phyloP scores from a whole-genome alignment of 1,140 invertebrate genomes.

The Macrocentrus cingulum region DNA sequence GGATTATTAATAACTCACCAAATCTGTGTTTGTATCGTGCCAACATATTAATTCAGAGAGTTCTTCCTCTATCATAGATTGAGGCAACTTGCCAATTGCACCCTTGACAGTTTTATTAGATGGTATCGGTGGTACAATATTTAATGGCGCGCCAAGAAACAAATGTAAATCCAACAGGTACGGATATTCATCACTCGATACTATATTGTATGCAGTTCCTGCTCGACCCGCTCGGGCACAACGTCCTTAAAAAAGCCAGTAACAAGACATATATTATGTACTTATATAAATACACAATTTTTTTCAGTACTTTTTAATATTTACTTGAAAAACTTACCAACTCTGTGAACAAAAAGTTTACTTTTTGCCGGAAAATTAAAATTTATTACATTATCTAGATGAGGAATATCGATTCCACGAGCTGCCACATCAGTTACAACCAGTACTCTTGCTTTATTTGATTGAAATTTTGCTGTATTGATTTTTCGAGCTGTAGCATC shows the following conservation, averaged over 20 bases:
- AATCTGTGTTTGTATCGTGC: constrained; percentile 72
- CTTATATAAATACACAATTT: neutral
- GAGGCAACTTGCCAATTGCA: constrained; percentile 78
- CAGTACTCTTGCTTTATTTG: constrained; percentile 75
- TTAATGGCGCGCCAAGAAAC: constrained; percentile 82
- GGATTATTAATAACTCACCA: constrained; percentile 62
- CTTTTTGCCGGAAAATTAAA: constrained; percentile 95
- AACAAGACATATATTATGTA: too few species aligned
- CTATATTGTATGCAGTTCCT: constrained; percentile 87
- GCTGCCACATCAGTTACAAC: constrained; percentile 97
- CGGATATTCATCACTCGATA: constrained; percentile 87
- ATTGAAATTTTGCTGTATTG: constrained; percentile 89
- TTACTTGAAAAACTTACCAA: constrained; percentile 75
- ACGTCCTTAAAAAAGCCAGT: constrained; percentile 68
- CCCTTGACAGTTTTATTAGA: constrained; percentile 56
- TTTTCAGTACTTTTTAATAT: too few species aligned
- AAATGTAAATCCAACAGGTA: constrained; percentile 92
- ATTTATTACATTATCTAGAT: constrained; percentile 96
- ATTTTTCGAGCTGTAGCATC: constrained; percentile 96
- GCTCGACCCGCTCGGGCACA: constrained; percentile 92
- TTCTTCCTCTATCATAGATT: constrained; percentile 80
- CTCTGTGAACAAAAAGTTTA: constrained; percentile 97
- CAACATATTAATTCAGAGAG: constrained; percentile 75
- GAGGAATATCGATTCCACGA: constrained; percentile 94
- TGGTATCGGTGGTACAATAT: constrained; percentile 60